A percentile compares a stretch with the other conserved stretches of the same genome.
Conservation (phyloP, 2,113 vertebrate genomes). For the Apus apus region DNA sequence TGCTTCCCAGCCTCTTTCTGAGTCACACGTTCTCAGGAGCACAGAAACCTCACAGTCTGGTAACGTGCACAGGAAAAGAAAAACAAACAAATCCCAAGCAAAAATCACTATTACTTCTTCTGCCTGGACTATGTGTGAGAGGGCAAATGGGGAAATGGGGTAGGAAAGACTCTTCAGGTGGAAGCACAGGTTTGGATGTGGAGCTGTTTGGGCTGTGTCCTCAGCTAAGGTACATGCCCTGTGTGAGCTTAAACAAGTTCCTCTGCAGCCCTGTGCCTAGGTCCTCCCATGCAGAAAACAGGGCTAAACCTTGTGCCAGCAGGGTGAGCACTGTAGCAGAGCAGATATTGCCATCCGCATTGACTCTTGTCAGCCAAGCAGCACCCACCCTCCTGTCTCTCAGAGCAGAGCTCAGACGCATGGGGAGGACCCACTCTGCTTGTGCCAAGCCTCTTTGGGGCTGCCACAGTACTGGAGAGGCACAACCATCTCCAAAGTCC, state of each 20-base stretch:
- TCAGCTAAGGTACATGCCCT: neutral
- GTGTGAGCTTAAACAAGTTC: neutral
- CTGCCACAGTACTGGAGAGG: neutral
- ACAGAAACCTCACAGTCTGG: neutral
- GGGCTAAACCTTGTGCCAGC: neutral
- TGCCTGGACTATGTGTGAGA: neutral
- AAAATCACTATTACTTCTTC: neutral
- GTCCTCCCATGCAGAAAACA: neutral
- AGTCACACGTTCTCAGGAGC: neutral
- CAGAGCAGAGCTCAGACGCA: neutral
- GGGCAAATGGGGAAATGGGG: neutral
- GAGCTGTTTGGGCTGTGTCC: neutral
- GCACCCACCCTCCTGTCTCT: neutral
- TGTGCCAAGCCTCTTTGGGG: neutral
- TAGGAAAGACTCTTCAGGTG: neutral
- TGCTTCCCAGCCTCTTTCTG: neutral
- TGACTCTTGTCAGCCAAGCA: neutral
- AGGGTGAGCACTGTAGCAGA: accelerated
- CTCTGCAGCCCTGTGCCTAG: neutral
- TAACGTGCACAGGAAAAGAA: neutral
- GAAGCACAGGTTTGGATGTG: neutral
- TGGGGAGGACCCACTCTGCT: neutral
- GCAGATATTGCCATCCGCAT: neutral
- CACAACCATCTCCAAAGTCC: neutral
- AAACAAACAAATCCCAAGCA: no score